These are phyloP conservation scores for Lysandra coridon DNA, from an alignment of 2,888 invertebrate genomes.

Conservation along the genomic window DNA sequence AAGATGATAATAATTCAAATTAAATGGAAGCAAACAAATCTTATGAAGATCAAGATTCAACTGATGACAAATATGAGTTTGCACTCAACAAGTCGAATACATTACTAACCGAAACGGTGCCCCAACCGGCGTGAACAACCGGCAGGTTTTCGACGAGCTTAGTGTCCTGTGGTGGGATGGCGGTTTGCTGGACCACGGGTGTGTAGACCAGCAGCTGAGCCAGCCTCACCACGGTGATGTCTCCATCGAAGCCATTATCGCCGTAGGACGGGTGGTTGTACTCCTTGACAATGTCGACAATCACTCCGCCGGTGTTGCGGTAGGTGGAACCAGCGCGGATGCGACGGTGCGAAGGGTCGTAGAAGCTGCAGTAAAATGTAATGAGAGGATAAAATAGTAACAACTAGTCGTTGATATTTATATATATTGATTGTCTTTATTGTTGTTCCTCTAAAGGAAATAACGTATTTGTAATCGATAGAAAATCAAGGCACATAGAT, in stretches of 20 bases:
- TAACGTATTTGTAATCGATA: too few relatives aligned
- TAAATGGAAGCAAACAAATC: too few relatives aligned
- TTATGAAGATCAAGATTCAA: neutral
- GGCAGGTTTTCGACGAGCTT: slow-evolving; percentile 44
- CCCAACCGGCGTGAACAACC: slow-evolving; percentile 57
- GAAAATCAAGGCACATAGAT: too few relatives aligned
- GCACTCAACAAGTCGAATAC: neutral
- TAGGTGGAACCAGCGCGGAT: slow-evolving; percentile 54
- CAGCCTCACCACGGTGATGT: slow-evolving; percentile 54
- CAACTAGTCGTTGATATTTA: too few relatives aligned
- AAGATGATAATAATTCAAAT: too few relatives aligned
- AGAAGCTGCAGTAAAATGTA: slow-evolving; percentile 32
- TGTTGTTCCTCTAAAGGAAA: too few relatives aligned
- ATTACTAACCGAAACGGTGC: slow-evolving; percentile 48
- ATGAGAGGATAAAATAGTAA: too few relatives aligned
- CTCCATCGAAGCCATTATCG: slow-evolving; percentile 87
- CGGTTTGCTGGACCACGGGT: slow-evolving; percentile 42
- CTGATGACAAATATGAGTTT: neutral
- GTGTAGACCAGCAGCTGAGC: slow-evolving; percentile 41
- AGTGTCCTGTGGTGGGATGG: slow-evolving; percentile 43
- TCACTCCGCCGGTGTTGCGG: slow-evolving; percentile 53
- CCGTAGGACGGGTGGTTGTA: slow-evolving; percentile 78
- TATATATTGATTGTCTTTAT: too few relatives aligned
- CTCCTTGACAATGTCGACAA: slow-evolving; percentile 37
- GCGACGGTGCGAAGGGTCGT: slow-evolving; percentile 46